Evolutionary conservation across 2,113 vertebrate species (phyloP).

Genomic region (Diphyllodes magnificus): DNA sequence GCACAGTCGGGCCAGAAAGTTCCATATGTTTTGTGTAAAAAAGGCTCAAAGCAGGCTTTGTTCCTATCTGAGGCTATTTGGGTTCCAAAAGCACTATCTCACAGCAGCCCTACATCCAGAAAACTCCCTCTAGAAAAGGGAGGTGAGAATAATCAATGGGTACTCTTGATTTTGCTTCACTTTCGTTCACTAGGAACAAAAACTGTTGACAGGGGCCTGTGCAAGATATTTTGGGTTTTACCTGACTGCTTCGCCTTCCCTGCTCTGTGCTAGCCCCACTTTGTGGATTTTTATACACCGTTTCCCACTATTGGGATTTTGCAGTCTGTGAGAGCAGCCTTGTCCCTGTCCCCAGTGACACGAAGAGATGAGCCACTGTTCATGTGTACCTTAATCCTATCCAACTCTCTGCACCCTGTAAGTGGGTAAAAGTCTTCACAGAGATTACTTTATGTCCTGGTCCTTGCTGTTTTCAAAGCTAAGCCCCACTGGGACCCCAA

Average conservation of each 20-base stretch:
- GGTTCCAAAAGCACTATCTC: not conserved
- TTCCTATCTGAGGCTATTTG: not conserved
- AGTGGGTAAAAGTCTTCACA: not conserved
- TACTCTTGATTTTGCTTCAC: not conserved
- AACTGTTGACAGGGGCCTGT: not conserved
- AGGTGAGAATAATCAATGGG: not conserved
- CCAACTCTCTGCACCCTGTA: not conserved
- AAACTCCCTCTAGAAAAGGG: not conserved
- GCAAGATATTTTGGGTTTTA: not conserved
- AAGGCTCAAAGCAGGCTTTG: not conserved
- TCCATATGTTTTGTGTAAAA: not conserved
- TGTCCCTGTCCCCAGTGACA: not conserved
- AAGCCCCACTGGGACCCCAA: not conserved
- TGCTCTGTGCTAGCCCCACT: accelerated
- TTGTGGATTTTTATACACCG: not conserved
- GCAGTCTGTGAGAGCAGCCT: not conserved
- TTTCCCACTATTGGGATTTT: not conserved
- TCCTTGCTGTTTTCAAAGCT: not conserved
- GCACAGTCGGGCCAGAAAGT: not conserved
- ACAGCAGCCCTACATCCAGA: not conserved
- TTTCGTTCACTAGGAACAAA: not conserved
- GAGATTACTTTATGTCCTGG: not conserved
- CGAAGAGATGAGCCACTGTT: not conserved
- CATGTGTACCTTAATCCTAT: not conserved
- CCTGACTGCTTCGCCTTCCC: not conserved